Evolutionary conservation across 2,797 vertebrate species (phyloP), one percentile per base, ranked within the genome.

Genomic region (Tamandua tetradactyla): DNA sequence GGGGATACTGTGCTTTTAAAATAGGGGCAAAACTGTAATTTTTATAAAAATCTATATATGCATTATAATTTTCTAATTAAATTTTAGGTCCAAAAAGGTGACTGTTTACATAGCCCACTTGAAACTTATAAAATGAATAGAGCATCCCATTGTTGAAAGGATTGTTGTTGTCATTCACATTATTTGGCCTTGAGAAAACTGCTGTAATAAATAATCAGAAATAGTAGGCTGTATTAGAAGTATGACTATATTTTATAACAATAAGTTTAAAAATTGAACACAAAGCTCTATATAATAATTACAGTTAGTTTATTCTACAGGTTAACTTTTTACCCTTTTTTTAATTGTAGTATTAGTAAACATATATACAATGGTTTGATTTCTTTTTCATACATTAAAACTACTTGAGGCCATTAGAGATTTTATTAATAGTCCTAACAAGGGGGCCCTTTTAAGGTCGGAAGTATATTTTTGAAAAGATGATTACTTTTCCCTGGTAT

Each of bases 221-320:
- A 32, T 20, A 22, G 15, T 5, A 49, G 11, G n/a, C 78, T 61
- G 1, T 61, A 1, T 7, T 30, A 3, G 32, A 35, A 18, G 0
- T 0, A 25, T 93, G 64, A 55, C 72, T 71, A 95, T 95, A 55
- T 85, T 93, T 95, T 82, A 85, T 11, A 69, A 20, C n/a, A 69
- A 27, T 47, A 74, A 85, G 76, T 92, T 32, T 18, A 17, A 82
- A 91, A 59, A 30, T 32, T 55, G 8, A 6, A 22, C 72, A 14
- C 59, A 8, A 0, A 52, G 72, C 30, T 90, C 1, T 59, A 57
- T 88, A 20, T 75, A 44, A 3, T n/a, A 71, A 1, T 87, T 72
- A 3, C 4, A 0, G 66, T 85, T 95, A 94, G 94, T 97, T 96
- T 97, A 97, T 97, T 64, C 68, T 62, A 1, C 30, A 5, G 49